A percentile compares a stretch with the other conserved stretches of the same genome.
Evolutionary conservation across 1,140 invertebrate genomes (phyloP).

Genomic region (Panulirus ornatus): DNA sequence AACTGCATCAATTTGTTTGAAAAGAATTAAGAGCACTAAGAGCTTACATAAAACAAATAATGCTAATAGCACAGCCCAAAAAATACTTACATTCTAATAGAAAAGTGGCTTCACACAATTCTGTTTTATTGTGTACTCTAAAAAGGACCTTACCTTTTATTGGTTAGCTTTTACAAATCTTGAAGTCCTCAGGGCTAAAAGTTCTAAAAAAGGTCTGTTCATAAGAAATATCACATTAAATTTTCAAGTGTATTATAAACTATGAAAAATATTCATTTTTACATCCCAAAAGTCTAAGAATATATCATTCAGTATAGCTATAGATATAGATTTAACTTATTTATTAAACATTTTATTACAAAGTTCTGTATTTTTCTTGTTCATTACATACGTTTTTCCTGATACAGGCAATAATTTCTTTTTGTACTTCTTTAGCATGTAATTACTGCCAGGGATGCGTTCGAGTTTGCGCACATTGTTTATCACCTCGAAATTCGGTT

Average conservation of each 20-base stretch:
- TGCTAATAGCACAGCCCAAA: no score
- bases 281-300: background rate
- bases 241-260: background rate
- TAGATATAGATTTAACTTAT: constrained; percentile 3
- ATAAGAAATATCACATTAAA: constrained; percentile 6
- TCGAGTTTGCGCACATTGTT: constrained; percentile 83
- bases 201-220: no score
- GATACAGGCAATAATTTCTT: constrained; percentile 80
- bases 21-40: no score
- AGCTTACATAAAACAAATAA: no score
- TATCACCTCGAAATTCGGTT: constrained; percentile 77
- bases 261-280: constrained; percentile 9
- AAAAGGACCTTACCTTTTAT: no score
- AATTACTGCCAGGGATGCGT: constrained; percentile 84
- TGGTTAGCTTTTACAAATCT: no score
- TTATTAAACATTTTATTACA: constrained; percentile 80
- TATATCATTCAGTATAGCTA: background rate
- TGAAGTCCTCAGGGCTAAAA: no score
- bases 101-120: no score
- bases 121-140: no score
- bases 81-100: no score
- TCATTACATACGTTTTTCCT: constrained; percentile 86
- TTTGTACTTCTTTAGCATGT: constrained; percentile 82
- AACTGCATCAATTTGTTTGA: no score
- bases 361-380: constrained; percentile 89